A percentile compares a stretch with the other conserved stretches of the same genome.
Conservation (phyloP, 2,797 vertebrate genomes). For the Acipenser oxyrinchus region DNA sequence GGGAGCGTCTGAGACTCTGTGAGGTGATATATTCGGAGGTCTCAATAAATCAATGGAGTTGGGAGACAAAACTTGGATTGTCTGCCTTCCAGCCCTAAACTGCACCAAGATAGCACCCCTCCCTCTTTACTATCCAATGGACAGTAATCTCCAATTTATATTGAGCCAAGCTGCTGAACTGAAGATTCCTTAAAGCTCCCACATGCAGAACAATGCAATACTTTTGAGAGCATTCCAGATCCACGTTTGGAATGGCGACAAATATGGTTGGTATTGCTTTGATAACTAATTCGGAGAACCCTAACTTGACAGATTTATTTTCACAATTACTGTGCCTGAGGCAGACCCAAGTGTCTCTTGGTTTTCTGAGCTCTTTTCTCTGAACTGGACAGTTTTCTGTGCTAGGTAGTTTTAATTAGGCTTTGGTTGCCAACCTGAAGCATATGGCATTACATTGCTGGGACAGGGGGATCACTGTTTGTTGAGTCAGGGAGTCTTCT, state of each 20-base stretch:
- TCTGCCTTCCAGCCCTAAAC: too few species aligned
- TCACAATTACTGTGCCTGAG: constrained; percentile 12
- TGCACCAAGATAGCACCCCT: too few species aligned
- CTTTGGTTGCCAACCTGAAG: constrained; percentile 21
- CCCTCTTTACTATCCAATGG: too few species aligned
- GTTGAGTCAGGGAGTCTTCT: constrained; percentile 2
- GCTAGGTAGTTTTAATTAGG: not conserved
- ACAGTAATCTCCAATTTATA: not conserved
- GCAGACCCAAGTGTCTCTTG: constrained; percentile 3
- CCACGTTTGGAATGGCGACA: constrained; percentile 11
- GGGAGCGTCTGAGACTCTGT: too few species aligned
- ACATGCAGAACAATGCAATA: constrained; percentile 6
- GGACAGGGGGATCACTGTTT: constrained; percentile 2
- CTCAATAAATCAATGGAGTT: too few species aligned
- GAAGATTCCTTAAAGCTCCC: not conserved
- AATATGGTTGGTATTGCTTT: constrained; percentile 14
- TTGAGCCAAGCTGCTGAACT: not conserved
- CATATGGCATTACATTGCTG: constrained; percentile 18
- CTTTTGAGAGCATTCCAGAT: not conserved
- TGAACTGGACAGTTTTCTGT: not conserved
- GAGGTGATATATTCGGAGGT: too few species aligned
- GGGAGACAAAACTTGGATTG: too few species aligned
- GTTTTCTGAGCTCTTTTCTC: not conserved
- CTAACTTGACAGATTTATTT: constrained; percentile 16
- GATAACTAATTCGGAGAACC: constrained; percentile 20